Evolutionary conservation across 2,888 invertebrate species (phyloP).

Genomic region (Noctua comes): DNA sequence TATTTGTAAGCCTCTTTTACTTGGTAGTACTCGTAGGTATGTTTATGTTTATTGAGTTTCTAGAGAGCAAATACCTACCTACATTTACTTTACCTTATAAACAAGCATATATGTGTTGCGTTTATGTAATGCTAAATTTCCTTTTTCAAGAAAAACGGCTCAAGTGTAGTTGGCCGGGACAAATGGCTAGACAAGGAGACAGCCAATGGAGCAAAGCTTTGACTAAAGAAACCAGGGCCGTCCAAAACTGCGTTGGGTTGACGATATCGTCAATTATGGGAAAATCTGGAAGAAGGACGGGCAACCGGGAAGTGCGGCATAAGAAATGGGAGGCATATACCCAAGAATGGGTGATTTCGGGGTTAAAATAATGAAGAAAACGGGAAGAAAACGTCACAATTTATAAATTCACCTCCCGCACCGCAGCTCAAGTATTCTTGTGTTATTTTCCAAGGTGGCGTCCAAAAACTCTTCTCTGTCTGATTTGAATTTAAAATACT

Average conservation of each 20-base stretch:
- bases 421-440: slow-evolving; percentile 55
- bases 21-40: background rate
- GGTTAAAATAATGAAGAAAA: slow-evolving; percentile 6
- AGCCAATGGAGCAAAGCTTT: background rate
- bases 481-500: slow-evolving; percentile 83
- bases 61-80: background rate
- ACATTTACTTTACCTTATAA: background rate
- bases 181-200: background rate
- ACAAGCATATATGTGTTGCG: background rate
- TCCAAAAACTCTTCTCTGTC: slow-evolving; percentile 73
- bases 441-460: slow-evolving; percentile 74
- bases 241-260: background rate
- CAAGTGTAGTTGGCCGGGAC: background rate
- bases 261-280: background rate
- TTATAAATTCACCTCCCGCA: slow-evolving; percentile 52
- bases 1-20: background rate
- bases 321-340: background rate
- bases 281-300: background rate
- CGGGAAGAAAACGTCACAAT: slow-evolving; percentile 24
- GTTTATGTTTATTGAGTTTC: background rate
- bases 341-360: background rate
- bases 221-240: background rate
- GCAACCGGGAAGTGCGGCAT: background rate
- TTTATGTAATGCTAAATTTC: background rate
- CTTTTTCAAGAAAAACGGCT: slow-evolving; percentile 2